These are phyloP conservation scores for Erpornis zantholeuca DNA, from an alignment of 2,113 vertebrate species.

Conservation along the genomic window DNA sequence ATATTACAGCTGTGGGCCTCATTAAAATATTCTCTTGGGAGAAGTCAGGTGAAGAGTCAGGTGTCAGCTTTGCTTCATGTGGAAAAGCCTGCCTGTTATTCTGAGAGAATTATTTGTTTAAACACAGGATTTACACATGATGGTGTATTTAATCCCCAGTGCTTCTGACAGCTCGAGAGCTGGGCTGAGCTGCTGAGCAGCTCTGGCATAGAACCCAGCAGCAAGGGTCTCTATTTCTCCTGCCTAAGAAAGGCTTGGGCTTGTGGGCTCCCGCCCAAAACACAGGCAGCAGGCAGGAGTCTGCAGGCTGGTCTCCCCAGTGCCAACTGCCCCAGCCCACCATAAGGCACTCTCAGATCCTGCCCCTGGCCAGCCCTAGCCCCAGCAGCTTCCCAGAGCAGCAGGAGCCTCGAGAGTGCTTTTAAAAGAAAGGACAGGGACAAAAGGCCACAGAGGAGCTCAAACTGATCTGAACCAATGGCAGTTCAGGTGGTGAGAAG, in stretches of 20 bases:
- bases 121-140: conserved; percentile 18
- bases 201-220: not conserved
- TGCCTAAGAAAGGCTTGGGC: not conserved
- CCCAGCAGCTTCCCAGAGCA: not conserved
- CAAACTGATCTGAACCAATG: not conserved
- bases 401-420: rapidly evolving
- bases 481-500: not conserved
- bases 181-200: conserved; percentile 5
- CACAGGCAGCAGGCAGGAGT: not conserved
- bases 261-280: not conserved
- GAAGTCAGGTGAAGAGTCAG: conserved; percentile 60
- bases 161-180: not conserved
- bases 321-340: not conserved
- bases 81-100: conserved; percentile 31
- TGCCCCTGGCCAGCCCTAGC: not conserved
- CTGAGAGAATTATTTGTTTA: not conserved
- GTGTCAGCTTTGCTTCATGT: conserved; percentile 53
- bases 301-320: not conserved
- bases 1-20: conserved; percentile 74
- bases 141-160: not conserved
- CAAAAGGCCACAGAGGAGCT: not conserved
- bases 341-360: not conserved
- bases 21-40: conserved; percentile 73
- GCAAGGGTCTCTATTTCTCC: not conserved
- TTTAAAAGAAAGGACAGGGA: not conserved